Conservation (phyloP, 1,140 invertebrate genomes). For the Meteorus sp. region DNA sequence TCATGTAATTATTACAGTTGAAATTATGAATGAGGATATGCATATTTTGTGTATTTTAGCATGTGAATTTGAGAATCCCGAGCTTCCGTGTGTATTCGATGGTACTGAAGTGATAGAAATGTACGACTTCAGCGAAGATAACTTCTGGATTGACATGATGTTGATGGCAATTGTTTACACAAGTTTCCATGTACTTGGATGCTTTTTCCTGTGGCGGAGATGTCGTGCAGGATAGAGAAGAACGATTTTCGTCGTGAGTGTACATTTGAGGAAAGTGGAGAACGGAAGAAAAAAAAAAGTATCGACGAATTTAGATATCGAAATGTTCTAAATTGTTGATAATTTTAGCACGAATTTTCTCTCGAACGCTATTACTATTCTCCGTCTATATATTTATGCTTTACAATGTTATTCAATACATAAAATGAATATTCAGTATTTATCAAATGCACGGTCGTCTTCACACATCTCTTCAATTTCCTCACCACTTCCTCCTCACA, state of each 20-base stretch:
- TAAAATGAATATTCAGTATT: too few relatives aligned
- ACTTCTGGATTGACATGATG: constrained; percentile 68
- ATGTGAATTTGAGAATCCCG: constrained; percentile 61
- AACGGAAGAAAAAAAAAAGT: too few relatives aligned
- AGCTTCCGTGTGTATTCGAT: constrained; percentile 71
- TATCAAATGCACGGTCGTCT: too few relatives aligned
- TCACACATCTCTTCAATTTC: too few relatives aligned
- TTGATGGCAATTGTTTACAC: constrained; percentile 68
- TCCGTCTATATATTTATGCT: too few relatives aligned
- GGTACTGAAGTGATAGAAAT: constrained; percentile 72
- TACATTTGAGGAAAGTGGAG: neutral
- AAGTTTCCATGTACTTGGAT: constrained; percentile 71
- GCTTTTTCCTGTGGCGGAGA: constrained; percentile 66
- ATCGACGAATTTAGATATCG: too few relatives aligned
- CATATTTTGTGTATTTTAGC: constrained; percentile 59
- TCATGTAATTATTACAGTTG: neutral
- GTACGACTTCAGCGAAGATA: constrained; percentile 70
- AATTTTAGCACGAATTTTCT: too few relatives aligned
- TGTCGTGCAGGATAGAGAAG: constrained; percentile 64
- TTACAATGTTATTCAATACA: too few relatives aligned
- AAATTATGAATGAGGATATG: too few relatives aligned
- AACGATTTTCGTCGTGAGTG: neutral
- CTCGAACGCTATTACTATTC: too few relatives aligned
- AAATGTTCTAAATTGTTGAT: too few relatives aligned
- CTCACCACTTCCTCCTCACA: too few relatives aligned